phyloP scores from a whole-genome alignment of 2,888 invertebrate species.

The Agriopis leucophaearia region DNA sequence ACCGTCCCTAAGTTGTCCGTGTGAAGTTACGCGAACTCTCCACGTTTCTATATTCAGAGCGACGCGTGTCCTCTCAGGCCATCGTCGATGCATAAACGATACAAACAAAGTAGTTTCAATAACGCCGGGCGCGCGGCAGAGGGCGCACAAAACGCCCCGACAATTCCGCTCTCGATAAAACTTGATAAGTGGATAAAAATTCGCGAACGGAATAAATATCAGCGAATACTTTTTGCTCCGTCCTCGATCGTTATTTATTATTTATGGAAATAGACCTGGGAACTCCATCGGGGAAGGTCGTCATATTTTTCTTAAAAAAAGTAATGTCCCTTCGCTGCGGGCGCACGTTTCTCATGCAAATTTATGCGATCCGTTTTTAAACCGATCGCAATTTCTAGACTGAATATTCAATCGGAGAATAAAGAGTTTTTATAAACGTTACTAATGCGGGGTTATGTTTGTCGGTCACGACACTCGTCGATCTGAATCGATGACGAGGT shows the following conservation, averaged over 20 bases:
- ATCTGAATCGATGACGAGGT: conserved; percentile 53
- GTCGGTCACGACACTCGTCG: conserved; percentile 69
- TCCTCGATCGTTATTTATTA: conserved; percentile 84
- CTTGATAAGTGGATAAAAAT: conserved; percentile 80
- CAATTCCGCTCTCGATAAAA: conserved; percentile 56
- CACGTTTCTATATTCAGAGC: background rate
- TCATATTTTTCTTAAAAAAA: conserved; percentile 85
- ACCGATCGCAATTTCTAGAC: conserved; percentile 80
- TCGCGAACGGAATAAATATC: conserved; percentile 81
- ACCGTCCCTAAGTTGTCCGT: background rate
- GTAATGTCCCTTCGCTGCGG: conserved; percentile 76
- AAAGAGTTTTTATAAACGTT: conserved; percentile 66
- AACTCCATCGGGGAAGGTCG: conserved; percentile 80
- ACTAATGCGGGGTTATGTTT: conserved; percentile 68
- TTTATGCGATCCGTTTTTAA: conserved; percentile 84
- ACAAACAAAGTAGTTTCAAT: conserved; percentile 42
- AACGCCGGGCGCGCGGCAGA: conserved; percentile 29
- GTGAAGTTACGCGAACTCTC: background rate
- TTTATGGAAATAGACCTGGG: conserved; percentile 84
- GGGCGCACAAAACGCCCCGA: conserved; percentile 38
- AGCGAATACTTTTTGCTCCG: conserved; percentile 77
- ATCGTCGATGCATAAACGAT: conserved; percentile 35
- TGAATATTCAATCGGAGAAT: conserved; percentile 76
- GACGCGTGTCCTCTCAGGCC: conserved; percentile 25
- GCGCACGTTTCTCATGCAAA: conserved; percentile 80